Percentiles rank a stretch among this genome's conserved stretches.
phyloP scores from a whole-genome alignment of 2,888 invertebrate species.

The Athalia rosae region DNA sequence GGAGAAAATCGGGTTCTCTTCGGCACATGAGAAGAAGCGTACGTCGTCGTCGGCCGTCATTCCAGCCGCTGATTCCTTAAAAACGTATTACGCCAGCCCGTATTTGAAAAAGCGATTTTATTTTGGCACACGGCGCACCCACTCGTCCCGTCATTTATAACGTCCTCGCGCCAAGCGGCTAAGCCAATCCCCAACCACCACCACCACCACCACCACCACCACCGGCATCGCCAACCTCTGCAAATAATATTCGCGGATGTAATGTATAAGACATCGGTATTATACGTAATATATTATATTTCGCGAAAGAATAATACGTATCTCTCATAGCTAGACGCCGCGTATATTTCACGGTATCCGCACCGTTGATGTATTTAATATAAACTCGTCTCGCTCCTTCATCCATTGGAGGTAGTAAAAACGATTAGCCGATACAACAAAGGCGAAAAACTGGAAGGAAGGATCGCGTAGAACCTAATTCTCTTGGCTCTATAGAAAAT shows the following conservation, averaged over 20 bases:
- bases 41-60: conserved; percentile 12
- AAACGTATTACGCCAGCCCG: conserved; percentile 59
- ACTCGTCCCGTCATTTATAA: conserved; percentile 59
- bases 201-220: conserved; percentile 29
- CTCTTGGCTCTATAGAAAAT: too few relatives aligned
- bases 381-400: too few relatives aligned
- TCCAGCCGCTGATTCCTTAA: conserved; percentile 53
- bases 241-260: conserved; percentile 48
- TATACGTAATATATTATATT: background rate
- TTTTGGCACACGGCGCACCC: conserved; percentile 50
- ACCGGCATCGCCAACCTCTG: conserved; percentile 10
- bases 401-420: too few relatives aligned
- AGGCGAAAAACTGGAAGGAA: too few relatives aligned
- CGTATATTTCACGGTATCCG: too few relatives aligned
- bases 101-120: conserved; percentile 62
- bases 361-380: too few relatives aligned
- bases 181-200: conserved; percentile 32
- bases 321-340: too few relatives aligned
- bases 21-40: background rate
- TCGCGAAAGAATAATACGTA: too few relatives aligned
- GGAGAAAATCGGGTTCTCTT: background rate
- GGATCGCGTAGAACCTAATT: too few relatives aligned
- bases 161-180: conserved; percentile 48
- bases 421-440: too few relatives aligned
- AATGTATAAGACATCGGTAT: conserved; percentile 2